Percentiles rank a stretch among this genome's conserved stretches.
Conservation (phyloP, 2,888 invertebrate species). For the Koerneria pararmatus region DNA sequence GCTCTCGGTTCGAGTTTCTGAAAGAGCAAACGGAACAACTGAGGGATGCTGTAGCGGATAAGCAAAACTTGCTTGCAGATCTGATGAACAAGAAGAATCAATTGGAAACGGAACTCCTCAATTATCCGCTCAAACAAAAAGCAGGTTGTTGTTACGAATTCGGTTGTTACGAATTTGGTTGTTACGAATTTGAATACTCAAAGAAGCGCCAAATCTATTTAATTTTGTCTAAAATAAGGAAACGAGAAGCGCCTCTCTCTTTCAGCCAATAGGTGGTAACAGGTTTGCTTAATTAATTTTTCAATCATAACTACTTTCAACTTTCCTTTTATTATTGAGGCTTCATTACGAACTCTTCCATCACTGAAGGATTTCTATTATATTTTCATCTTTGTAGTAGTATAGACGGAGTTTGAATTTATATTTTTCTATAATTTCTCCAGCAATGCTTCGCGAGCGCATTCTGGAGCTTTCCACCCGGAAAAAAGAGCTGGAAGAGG, state of each 20-base stretch:
- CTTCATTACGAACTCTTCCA: too few species aligned
- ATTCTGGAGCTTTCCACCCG: constrained; percentile 68
- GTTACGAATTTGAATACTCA: constrained; percentile 9
- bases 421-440: too few species aligned
- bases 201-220: too few species aligned
- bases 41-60: constrained; percentile 37
- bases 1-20: constrained; percentile 41
- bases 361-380: too few species aligned
- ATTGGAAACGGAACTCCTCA: constrained; percentile 66
- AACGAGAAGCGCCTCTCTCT: too few species aligned
- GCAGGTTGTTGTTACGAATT: constrained; percentile 38
- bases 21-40: constrained; percentile 65
- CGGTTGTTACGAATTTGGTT: background rate
- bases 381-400: too few species aligned
- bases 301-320: too few species aligned
- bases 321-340: too few species aligned
- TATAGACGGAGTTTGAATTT: too few species aligned
- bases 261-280: too few species aligned
- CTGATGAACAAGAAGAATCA: constrained; percentile 70
- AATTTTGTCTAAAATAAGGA: too few species aligned
- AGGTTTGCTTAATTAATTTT: too few species aligned
- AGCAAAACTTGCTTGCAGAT: constrained; percentile 68
- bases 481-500: constrained; percentile 70
- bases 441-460: constrained; percentile 67
- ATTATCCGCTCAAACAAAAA: constrained; percentile 57